Percentiles rank a stretch among this genome's conserved stretches.
These are phyloP conservation scores for Pandemis heparana DNA, from an alignment of 2,888 invertebrate species.

Conservation along the genomic window DNA sequence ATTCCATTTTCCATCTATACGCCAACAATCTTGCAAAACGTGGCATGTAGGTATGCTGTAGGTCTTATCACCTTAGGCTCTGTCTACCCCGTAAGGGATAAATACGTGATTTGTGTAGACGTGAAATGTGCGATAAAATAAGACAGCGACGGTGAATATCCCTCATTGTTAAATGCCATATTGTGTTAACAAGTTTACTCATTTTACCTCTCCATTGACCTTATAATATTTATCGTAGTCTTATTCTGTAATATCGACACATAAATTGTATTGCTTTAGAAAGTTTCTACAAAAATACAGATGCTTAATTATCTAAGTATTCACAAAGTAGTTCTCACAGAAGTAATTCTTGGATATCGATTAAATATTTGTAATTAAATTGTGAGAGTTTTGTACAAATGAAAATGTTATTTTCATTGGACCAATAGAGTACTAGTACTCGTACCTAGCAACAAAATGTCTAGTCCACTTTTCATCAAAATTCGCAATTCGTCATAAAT, in stretches of 20 bases:
- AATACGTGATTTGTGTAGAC: no score
- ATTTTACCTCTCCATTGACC: slow-evolving; percentile 1
- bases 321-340: background rate
- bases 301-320: background rate
- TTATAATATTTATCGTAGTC: background rate
- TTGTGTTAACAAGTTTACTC: background rate
- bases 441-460: background rate
- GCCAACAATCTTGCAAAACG: no score
- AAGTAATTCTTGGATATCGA: background rate
- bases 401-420: no score
- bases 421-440: no score
- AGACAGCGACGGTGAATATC: background rate
- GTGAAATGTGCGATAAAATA: background rate
- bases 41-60: no score
- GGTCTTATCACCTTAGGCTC: no score
- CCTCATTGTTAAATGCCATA: no score
- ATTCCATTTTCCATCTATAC: no score
- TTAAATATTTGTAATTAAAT: background rate
- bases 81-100: no score
- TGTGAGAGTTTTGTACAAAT: background rate
- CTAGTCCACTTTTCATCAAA: background rate
- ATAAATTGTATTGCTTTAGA: slow-evolving; percentile 3
- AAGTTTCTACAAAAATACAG: slow-evolving; percentile 20
- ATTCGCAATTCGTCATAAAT: background rate
- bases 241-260: slow-evolving; percentile 11